phyloP scores from a whole-genome alignment of 2,888 invertebrate species.

The Bembecia ichneumoniformis region DNA sequence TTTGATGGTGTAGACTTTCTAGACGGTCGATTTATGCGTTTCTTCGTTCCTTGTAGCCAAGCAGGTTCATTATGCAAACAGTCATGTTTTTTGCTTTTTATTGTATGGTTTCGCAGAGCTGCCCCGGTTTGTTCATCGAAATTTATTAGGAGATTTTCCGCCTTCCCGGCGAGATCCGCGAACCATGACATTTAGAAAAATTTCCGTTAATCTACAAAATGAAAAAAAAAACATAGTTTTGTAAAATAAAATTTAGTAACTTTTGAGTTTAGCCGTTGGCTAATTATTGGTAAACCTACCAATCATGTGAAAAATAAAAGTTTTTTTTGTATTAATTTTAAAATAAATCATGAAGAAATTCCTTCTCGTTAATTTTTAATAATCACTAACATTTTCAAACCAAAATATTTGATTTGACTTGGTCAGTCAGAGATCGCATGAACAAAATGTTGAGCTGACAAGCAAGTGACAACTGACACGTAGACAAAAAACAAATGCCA shows the following conservation, averaged over 20 bases:
- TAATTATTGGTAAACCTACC: too few species aligned
- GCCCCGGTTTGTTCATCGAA: constrained; percentile 82
- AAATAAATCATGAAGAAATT: too few species aligned
- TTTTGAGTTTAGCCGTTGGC: background rate
- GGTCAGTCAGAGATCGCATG: too few species aligned
- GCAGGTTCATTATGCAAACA: constrained; percentile 19
- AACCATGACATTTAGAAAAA: constrained; percentile 78
- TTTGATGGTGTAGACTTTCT: constrained; percentile 26
- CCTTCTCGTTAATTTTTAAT: too few species aligned
- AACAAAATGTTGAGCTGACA: too few species aligned
- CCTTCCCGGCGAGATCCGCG: constrained; percentile 79
- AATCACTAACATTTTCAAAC: too few species aligned
- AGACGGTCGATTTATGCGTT: constrained; percentile 18
- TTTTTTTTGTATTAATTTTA: too few species aligned
- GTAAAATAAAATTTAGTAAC: constrained; percentile 1
- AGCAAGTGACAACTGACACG: too few species aligned
- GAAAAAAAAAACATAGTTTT: constrained; percentile 4
- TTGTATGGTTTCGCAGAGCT: constrained; percentile 63
- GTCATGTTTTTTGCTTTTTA: constrained; percentile 31
- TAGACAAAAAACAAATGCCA: too few species aligned
- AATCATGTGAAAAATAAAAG: too few species aligned
- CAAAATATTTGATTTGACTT: too few species aligned
- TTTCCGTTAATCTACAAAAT: constrained; percentile 1
- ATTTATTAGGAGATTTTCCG: constrained; percentile 81
- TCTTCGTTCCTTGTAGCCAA: constrained; percentile 23